Percentiles rank a stretch among this genome's conserved stretches.
phyloP scores from a whole-genome alignment of 2,113 vertebrate genomes.

The Tiliqua scincoides region DNA sequence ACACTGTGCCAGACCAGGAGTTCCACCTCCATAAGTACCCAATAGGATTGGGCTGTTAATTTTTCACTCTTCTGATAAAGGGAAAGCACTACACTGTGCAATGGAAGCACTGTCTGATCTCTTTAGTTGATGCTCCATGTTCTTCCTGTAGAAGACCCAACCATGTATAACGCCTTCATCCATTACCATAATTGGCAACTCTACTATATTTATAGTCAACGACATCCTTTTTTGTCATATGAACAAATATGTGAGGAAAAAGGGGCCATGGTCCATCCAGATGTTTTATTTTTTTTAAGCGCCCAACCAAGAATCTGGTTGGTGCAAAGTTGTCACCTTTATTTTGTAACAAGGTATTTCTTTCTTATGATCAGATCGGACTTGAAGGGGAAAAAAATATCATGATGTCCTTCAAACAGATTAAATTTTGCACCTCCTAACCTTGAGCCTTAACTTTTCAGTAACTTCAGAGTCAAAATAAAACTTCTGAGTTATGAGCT shows the following conservation, averaged over 20 bases:
- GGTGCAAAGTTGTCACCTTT: not conserved
- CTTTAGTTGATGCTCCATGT: too few species aligned
- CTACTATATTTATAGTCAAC: not conserved
- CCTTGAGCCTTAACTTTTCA: constrained; percentile 23
- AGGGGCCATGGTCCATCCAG: not conserved
- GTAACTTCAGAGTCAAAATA: constrained; percentile 12
- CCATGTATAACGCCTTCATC: too few species aligned
- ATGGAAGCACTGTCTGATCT: too few species aligned
- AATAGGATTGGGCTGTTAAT: too few species aligned
- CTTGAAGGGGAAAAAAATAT: not conserved
- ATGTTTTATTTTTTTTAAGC: not conserved
- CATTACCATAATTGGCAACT: not conserved
- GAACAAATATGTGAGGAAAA: not conserved
- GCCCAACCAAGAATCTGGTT: not conserved
- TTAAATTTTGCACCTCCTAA: not conserved
- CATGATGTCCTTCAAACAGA: not conserved
- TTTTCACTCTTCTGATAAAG: too few species aligned
- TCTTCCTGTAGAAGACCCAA: too few species aligned
- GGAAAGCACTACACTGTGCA: too few species aligned
- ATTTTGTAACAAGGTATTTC: not conserved
- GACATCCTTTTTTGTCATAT: not conserved
- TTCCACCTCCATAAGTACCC: too few species aligned
- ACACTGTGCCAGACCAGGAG: too few species aligned
- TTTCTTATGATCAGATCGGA: not conserved
- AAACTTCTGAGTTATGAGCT: not conserved